Base-by-base conservation (phyloP, 2,113 vertebrate genomes). In the Arothron firmamentum region DNA sequence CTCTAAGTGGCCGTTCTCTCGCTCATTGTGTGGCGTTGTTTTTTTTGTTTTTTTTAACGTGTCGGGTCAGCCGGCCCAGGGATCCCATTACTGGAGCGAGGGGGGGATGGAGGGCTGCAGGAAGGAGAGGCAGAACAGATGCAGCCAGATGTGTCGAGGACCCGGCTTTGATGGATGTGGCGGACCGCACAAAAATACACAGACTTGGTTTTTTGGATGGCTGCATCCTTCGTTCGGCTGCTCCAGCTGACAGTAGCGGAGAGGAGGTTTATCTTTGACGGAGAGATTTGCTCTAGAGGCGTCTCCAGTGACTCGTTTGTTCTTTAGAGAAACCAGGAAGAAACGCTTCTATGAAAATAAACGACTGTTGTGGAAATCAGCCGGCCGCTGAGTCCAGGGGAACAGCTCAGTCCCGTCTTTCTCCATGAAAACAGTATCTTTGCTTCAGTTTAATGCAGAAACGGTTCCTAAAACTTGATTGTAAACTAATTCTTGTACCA, bases 71-170 rank as follows among this genome's bases (percentile, higher is more conserved):
- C 81, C 77, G 72, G 73, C 70, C 76, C 68, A 72, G 62, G 57
- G 78, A 85, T 79, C 75, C 77, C 61, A 83, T 88, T 88, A 80
- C 68, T 60, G 53, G 43, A 45, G 43, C 12, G 0, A 7, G 42
- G 21, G 21, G 53, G 57, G 55, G 53, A 52, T 17, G n/a, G 59
- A 16, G 5, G 19, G 59, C 50, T 23, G 52, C 75, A 60, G 0
- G 15, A 54, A 20, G 69, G 41, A 65, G 54, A 57, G 20, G 53
- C 65, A 75, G 75, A 69, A 70, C 59, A 74, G 54, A 67, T 53
- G 58, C 75, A 78, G 80, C 78, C 85, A 79, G 68, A 84, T 68
- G 80, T 87, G 80, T 87, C 80, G 82, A 81, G 62, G 75, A 74
- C 75, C 67, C 56, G 65, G 74, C 64, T 81, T 83, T 61, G 82